A percentile compares a stretch with the other conserved stretches of the same genome.
These are phyloP conservation scores for Gorilla gorilla DNA, from an alignment of 2,113 vertebrate genomes.

Conservation along the genomic window DNA sequence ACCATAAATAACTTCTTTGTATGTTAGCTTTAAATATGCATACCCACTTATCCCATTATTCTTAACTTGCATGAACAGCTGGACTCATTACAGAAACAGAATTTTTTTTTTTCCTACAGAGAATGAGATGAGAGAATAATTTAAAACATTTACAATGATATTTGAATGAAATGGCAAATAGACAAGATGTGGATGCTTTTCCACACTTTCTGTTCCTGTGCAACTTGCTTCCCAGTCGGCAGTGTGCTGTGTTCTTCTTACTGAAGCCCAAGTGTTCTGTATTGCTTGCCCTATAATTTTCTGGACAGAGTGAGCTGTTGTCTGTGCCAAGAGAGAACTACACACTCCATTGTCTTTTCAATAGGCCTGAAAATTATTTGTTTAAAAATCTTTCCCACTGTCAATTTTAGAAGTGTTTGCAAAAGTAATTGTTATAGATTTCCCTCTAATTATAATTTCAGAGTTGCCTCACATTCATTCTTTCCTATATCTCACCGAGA, in stretches of 20 bases:
- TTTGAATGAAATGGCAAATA: not conserved
- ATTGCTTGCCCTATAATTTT: constrained; percentile 55
- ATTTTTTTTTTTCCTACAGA: not conserved
- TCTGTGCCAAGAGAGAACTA: constrained; percentile 47
- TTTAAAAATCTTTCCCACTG: constrained; percentile 65
- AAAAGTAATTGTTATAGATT: constrained; percentile 52
- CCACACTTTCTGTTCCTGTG: not conserved
- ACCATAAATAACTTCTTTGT: constrained; percentile 27
- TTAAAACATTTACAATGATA: constrained; percentile 8
- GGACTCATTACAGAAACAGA: constrained; percentile 34
- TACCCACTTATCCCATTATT: not conserved
- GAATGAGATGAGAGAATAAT: constrained; percentile 18
- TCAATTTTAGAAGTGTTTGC: constrained; percentile 50
- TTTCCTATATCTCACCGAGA: not conserved
- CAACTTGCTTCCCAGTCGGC: not conserved
- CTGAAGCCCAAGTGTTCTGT: constrained; percentile 32
- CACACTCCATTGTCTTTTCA: constrained; percentile 72
- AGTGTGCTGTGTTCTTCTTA: not conserved
- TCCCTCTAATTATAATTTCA: constrained; percentile 42
- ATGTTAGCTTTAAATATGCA: not conserved
- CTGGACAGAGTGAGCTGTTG: constrained; percentile 55
- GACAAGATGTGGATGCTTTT: not conserved
- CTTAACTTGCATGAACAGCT: constrained; percentile 39
- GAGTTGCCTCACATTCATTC: not conserved
- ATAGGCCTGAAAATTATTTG: constrained; percentile 71